Conservation (phyloP, 2,113 vertebrate species). For the Chinchilla lanigera region DNA sequence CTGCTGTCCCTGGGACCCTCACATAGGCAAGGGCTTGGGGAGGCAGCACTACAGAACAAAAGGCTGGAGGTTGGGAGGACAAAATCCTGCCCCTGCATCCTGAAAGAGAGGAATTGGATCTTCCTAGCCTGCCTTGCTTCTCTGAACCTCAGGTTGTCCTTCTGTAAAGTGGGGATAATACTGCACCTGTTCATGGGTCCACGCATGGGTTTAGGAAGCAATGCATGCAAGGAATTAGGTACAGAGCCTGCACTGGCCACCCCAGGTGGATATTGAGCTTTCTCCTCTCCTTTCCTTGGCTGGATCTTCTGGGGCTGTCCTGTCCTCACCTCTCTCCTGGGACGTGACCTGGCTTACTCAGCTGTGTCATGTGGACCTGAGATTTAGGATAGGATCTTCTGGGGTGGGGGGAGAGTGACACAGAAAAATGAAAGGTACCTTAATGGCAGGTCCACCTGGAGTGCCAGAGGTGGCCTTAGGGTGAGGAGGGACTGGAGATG, state of each 20-base stretch:
- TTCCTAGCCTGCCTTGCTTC: neutral
- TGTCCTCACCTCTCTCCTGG: rapidly evolving
- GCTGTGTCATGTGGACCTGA: neutral
- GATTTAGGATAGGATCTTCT: neutral
- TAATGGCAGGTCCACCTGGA: neutral
- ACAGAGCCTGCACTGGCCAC: rapidly evolving
- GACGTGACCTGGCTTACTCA: neutral
- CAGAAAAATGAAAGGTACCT: rapidly evolving
- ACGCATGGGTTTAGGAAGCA: rapidly evolving
- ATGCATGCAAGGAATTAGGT: rapidly evolving
- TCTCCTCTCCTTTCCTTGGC: neutral
- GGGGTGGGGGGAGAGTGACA: no score
- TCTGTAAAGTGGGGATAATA: rapidly evolving
- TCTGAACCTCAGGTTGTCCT: neutral
- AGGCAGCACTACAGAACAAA: neutral
- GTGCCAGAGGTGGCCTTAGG: neutral
- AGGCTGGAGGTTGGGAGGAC: neutral
- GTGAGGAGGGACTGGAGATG: neutral
- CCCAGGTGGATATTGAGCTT: no score
- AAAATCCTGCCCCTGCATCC: neutral
- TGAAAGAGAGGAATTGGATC: neutral
- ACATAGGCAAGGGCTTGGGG: neutral
- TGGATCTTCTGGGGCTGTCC: no score
- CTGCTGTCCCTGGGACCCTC: rapidly evolving
- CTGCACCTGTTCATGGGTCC: rapidly evolving